Conservation (phyloP, 2,888 invertebrate species). For the Meliscaeva auricollis region DNA sequence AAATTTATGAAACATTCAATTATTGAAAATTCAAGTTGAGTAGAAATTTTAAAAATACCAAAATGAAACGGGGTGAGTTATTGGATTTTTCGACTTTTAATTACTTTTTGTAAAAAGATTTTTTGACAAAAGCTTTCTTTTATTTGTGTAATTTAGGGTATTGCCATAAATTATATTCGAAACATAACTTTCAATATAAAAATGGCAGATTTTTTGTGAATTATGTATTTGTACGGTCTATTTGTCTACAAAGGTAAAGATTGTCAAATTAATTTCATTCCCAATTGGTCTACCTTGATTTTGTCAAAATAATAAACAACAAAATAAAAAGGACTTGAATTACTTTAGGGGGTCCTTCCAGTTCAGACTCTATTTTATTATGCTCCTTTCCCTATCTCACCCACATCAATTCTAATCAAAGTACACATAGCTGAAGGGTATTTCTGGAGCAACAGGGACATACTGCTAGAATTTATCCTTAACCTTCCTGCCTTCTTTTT, state of each 20-base stretch:
- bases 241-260: neutral
- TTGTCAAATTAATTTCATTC: neutral
- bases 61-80: too few relatives aligned
- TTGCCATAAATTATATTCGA: too few relatives aligned
- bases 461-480: constrained; percentile 14
- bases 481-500: constrained; percentile 16
- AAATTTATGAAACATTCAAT: neutral
- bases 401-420: constrained; percentile 34
- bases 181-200: too few relatives aligned
- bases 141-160: too few relatives aligned
- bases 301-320: too few relatives aligned
- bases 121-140: too few relatives aligned
- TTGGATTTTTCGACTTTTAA: too few relatives aligned
- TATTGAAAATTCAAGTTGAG: neutral
- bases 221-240: too few relatives aligned
- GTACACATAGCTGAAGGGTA: constrained; percentile 40
- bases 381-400: neutral
- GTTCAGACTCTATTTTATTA: neutral
- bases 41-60: neutral
- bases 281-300: neutral
- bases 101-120: too few relatives aligned
- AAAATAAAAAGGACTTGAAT: too few relatives aligned
- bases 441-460: constrained; percentile 15
- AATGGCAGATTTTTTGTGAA: too few relatives aligned
- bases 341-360: neutral